phyloP scores from a whole-genome alignment of 2,113 vertebrate genomes.

The Albula goreensis region DNA sequence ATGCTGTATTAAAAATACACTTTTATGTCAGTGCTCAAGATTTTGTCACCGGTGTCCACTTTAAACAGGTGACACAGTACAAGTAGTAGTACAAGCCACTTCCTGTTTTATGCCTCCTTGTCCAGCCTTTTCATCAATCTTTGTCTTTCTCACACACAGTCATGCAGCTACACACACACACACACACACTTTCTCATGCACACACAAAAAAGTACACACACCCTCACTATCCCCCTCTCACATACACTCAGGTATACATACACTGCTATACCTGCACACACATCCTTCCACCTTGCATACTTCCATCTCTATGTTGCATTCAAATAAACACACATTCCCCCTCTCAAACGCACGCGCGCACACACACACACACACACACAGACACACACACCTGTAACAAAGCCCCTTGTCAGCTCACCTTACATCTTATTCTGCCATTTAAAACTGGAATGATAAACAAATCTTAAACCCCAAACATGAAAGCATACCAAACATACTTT shows the following conservation, averaged over 20 bases:
- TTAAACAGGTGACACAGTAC: not conserved
- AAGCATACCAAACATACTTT: constrained; percentile 9
- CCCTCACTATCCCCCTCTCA: not conserved
- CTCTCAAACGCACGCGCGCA: no score
- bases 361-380: not conserved
- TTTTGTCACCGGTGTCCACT: not conserved
- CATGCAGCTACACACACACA: not conserved
- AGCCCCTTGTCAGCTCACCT: no score
- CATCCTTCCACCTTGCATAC: no score
- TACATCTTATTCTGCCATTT: not conserved
- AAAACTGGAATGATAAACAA: not conserved
- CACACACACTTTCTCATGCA: not conserved
- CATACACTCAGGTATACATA: not conserved
- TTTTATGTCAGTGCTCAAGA: no score
- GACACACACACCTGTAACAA: not conserved
- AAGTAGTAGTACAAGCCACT: not conserved
- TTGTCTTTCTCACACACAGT: not conserved
- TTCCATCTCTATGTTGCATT: no score
- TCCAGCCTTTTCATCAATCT: no score
- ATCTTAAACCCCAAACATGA: not conserved
- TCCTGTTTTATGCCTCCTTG: not conserved
- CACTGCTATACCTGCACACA: not conserved
- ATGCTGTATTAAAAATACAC: no score
- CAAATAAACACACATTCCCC: no score
- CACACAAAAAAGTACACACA: no score